Conservation (phyloP, 2,888 invertebrate genomes). For the Pachydiplax longipennis region DNA sequence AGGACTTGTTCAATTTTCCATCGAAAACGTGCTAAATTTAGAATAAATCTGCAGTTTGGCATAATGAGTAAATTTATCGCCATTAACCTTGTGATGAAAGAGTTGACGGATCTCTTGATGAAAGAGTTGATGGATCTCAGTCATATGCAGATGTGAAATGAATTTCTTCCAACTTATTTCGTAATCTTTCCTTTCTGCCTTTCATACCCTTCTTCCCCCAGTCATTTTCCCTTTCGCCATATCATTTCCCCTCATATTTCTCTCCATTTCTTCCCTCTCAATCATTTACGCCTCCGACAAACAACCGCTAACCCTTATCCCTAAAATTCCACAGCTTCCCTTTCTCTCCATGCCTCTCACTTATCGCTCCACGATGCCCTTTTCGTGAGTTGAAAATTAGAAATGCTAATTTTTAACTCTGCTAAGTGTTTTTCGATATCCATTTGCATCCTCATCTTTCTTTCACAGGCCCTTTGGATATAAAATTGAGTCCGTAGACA, state of each 20-base stretch:
- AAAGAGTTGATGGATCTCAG: neutral
- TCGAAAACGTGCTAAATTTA: no score
- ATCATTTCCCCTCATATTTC: neutral
- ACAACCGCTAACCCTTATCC: neutral
- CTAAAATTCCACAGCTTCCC: neutral
- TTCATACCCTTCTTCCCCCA: neutral
- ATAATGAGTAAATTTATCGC: no score
- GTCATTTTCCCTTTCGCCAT: neutral
- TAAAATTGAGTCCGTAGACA: neutral
- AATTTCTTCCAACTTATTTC: neutral
- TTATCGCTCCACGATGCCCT: neutral
- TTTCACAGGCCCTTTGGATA: neutral
- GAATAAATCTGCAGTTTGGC: no score
- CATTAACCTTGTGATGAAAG: neutral
- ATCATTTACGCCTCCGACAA: neutral
- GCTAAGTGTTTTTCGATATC: slow-evolving; percentile 26
- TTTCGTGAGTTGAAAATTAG: slow-evolving; percentile 3
- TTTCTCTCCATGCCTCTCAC: neutral
- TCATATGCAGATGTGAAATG: neutral
- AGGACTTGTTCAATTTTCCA: no score
- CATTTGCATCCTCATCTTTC: slow-evolving; percentile 3
- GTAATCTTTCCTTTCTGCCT: neutral
- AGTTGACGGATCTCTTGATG: neutral
- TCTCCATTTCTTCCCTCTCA: neutral
- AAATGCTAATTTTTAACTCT: slow-evolving; percentile 32